Evolutionary conservation across 2,113 vertebrate species (phyloP).

Genomic region (Triplophysa rosa): DNA sequence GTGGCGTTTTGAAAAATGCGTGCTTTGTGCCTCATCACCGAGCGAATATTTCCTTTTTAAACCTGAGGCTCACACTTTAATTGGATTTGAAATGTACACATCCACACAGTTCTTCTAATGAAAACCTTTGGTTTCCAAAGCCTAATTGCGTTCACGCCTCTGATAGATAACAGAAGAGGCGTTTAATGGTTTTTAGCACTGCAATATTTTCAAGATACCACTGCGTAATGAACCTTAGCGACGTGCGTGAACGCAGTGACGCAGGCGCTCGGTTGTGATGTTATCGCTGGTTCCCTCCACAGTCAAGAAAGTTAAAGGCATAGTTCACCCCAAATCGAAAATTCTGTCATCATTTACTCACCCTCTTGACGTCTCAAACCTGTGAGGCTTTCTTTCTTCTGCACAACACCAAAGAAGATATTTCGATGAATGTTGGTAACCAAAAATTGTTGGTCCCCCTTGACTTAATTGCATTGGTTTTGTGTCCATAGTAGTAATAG

Average conservation of each 20-base stretch:
- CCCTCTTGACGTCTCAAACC: no score
- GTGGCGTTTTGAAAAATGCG: background rate
- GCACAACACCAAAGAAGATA: no score
- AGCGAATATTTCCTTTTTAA: background rate
- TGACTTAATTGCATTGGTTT: no score
- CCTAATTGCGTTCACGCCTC: background rate
- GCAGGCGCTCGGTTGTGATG: background rate
- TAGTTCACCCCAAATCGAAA: no score
- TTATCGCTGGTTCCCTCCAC: background rate
- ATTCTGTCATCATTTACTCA: no score
- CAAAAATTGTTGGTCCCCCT: no score
- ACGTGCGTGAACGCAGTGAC: background rate
- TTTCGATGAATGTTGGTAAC: no score
- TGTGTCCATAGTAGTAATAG: no score
- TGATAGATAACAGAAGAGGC: constrained; percentile 1
- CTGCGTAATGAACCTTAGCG: background rate
- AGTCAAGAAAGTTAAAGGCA: background rate
- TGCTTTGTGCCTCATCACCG: background rate
- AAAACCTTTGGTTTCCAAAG: constrained; percentile 5
- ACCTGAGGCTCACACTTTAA: background rate
- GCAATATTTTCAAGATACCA: background rate
- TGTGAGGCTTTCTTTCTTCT: no score
- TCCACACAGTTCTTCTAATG: background rate
- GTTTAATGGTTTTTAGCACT: background rate
- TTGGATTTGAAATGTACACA: constrained; percentile 9